A percentile compares a stretch with the other conserved stretches of the same genome.
phyloP scores from a whole-genome alignment of 2,888 invertebrate species.

The Timema cristinae region DNA sequence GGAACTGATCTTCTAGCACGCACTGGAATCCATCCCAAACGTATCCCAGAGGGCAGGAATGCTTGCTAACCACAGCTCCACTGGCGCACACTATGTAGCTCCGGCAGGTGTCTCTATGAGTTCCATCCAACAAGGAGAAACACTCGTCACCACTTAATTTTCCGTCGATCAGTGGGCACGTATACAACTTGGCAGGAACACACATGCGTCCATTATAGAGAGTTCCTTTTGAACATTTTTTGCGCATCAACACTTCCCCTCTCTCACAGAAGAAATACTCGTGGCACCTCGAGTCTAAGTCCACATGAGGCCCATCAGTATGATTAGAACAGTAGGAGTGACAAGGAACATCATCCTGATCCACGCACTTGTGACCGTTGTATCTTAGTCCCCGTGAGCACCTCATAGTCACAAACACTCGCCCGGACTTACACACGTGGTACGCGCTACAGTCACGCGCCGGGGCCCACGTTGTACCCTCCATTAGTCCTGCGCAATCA shows the following conservation, averaged over 20 bases:
- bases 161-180: conserved; percentile 17
- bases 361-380: conserved; percentile 38
- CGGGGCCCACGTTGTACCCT: conserved; percentile 39
- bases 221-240: conserved; percentile 38
- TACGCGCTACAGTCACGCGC: conserved; percentile 39
- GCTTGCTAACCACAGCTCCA: conserved; percentile 34
- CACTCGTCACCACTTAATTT: neutral
- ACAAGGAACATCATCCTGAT: conserved; percentile 41
- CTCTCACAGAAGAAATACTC: conserved; percentile 52
- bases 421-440: conserved; percentile 38
- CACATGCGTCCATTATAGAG: conserved; percentile 41
- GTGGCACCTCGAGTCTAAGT: conserved; percentile 50
- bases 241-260: conserved; percentile 46
- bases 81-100: conserved; percentile 33
- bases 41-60: conserved; percentile 48
- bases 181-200: conserved; percentile 36
- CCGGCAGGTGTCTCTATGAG: conserved; percentile 28
- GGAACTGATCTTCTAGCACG: conserved; percentile 34
- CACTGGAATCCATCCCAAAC: conserved; percentile 53
- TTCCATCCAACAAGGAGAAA: neutral
- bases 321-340: conserved; percentile 41
- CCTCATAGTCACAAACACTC: conserved; percentile 38
- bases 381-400: conserved; percentile 40
- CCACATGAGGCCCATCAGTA: conserved; percentile 49
- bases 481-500: conserved; percentile 37